Conservation (phyloP, 2,888 invertebrate species). For the Beris chalybata region DNA sequence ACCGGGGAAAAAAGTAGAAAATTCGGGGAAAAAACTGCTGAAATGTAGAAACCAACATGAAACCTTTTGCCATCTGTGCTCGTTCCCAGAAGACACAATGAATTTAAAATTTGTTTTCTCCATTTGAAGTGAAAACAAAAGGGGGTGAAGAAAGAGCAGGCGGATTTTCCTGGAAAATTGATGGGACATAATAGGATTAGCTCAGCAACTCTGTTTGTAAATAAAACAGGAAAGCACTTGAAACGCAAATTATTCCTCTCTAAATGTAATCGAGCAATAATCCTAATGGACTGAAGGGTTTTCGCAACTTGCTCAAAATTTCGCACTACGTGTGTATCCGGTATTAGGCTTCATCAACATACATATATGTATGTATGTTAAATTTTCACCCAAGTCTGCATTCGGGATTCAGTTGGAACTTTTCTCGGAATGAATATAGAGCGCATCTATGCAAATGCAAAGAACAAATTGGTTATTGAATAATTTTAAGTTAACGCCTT, state of each 20-base stretch:
- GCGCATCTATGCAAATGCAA: too few relatives aligned
- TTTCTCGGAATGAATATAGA: too few relatives aligned
- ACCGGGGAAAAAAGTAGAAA: background rate
- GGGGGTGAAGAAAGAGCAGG: background rate
- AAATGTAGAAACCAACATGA: conserved; percentile 4
- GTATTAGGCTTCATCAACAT: too few relatives aligned
- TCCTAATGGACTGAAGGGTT: conserved; percentile 33
- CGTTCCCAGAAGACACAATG: conserved; percentile 29
- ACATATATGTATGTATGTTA: too few relatives aligned
- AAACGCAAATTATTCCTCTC: conserved; percentile 30
- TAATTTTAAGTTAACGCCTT: too few relatives aligned
- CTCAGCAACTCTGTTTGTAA: conserved; percentile 29
- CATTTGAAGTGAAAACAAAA: conserved; percentile 27
- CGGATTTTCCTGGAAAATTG: conserved; percentile 25
- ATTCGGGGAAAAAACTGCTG: conserved; percentile 9
- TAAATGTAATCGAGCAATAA: conserved; percentile 34
- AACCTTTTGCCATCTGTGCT: conserved; percentile 25
- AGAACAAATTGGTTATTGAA: too few relatives aligned
- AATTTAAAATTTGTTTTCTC: conserved; percentile 28
- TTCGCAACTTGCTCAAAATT: background rate
- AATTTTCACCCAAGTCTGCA: too few relatives aligned
- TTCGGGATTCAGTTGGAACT: too few relatives aligned
- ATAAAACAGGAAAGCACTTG: conserved; percentile 30
- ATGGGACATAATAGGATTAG: conserved; percentile 31
- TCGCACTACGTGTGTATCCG: too few relatives aligned